Conservation (phyloP, 2,888 invertebrate species). For the Doris montereyensis region DNA sequence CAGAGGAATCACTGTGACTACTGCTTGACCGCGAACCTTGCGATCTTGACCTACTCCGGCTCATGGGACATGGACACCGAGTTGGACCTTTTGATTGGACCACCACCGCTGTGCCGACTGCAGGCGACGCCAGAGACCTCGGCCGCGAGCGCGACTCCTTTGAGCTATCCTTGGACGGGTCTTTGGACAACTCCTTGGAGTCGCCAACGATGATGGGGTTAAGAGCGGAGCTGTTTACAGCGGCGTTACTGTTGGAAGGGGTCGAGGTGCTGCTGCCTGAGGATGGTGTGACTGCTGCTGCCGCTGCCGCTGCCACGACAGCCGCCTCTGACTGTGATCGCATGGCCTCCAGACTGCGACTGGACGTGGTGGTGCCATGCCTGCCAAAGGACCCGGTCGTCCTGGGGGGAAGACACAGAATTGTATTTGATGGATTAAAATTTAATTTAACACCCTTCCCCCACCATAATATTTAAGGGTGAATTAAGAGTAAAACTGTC, state of each 20-base stretch:
- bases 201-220: neutral
- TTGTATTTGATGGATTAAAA: no score
- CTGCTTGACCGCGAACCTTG: constrained; percentile 65
- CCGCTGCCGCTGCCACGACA: constrained; percentile 22
- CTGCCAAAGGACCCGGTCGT: constrained; percentile 38
- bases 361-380: constrained; percentile 38
- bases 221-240: neutral
- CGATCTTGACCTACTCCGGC: constrained; percentile 57
- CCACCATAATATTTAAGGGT: no score
- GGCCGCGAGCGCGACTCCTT: neutral
- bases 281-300: neutral
- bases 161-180: neutral
- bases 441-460: no score
- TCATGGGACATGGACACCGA: constrained; percentile 58
- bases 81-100: constrained; percentile 53
- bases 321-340: constrained; percentile 40
- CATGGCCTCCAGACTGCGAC: constrained; percentile 35
- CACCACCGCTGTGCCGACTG: constrained; percentile 36
- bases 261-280: neutral
- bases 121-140: constrained; percentile 41
- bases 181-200: neutral
- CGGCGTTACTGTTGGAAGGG: neutral
- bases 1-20: constrained; percentile 68
- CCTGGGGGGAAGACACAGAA: no score
- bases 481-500: no score